These are phyloP conservation scores for Eunapius fragilis DNA, from an alignment of 37 sponge, comb jelly and placozoan genomes.

Conservation along the genomic window DNA sequence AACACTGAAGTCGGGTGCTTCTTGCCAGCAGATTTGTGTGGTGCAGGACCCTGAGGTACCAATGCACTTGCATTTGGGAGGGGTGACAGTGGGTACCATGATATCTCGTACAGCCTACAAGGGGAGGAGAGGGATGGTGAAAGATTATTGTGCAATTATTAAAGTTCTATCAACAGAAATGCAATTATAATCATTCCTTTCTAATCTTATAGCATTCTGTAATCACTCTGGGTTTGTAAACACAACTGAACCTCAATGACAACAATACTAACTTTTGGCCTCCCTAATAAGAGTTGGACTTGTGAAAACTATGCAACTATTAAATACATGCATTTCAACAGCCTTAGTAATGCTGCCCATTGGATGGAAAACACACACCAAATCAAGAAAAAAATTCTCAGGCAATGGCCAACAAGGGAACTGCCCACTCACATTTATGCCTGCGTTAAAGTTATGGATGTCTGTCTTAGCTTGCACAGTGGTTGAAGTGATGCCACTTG, in stretches of 20 bases:
- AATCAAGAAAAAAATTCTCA: no score
- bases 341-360: no score
- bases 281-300: no score
- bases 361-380: no score
- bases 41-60: slow-evolving; percentile 61
- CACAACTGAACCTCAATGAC: neutral
- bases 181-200: neutral
- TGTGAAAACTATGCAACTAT: no score
- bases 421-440: slow-evolving; percentile 12
- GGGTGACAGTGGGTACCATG: neutral
- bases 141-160: no score
- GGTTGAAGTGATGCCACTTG: neutral
- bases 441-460: slow-evolving; percentile 13
- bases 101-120: neutral
- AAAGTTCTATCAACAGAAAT: no score
- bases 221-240: neutral
- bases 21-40: slow-evolving; percentile 17
- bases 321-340: no score
- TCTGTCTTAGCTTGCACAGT: neutral
- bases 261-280: neutral
- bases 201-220: slow-evolving; percentile 12
- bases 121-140: neutral
- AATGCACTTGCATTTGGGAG: slow-evolving; percentile 24
- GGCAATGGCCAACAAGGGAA: no score
- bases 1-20: slow-evolving; percentile 17